A percentile compares a stretch with the other conserved stretches of the same genome.
These are phyloP conservation scores for Bombus sylvicola DNA, from an alignment of 1,140 invertebrate genomes.

Conservation along the genomic window DNA sequence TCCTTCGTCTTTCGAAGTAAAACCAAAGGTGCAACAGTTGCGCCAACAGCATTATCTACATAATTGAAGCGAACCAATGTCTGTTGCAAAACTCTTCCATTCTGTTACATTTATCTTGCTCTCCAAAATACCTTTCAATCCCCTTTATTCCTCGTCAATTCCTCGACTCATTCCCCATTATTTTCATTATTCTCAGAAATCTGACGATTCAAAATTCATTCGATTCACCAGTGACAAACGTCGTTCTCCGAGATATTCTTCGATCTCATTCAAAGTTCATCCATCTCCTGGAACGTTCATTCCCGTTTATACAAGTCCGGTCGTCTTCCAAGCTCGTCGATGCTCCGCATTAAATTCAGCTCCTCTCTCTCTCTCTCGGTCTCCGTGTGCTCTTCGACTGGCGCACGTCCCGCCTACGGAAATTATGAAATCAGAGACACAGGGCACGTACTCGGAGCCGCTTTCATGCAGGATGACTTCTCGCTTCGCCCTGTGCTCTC, in stretches of 20 bases:
- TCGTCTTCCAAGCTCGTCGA: slow-evolving; percentile 48
- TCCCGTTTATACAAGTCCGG: slow-evolving; percentile 53
- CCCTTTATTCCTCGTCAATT: too few species aligned
- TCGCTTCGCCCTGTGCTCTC: slow-evolving; percentile 24
- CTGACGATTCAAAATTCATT: slow-evolving; percentile 10
- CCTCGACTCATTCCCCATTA: not conserved
- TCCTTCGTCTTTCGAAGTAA: too few species aligned
- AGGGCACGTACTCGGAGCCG: slow-evolving; percentile 69
- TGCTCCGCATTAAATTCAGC: slow-evolving; percentile 49
- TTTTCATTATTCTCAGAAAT: not conserved
- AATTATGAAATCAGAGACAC: slow-evolving; percentile 79
- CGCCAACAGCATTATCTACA: too few species aligned
- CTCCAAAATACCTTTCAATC: too few species aligned
- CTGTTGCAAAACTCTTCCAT: too few species aligned
- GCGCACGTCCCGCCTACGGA: slow-evolving; percentile 73
- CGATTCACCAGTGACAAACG: slow-evolving; percentile 1
- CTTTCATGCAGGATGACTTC: slow-evolving; percentile 53
- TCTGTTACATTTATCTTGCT: too few species aligned
- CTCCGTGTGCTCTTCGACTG: slow-evolving; percentile 3
- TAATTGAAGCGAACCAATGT: too few species aligned
- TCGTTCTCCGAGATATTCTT: not conserved
- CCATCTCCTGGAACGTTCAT: slow-evolving; percentile 42
- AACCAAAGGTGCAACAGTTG: too few species aligned
- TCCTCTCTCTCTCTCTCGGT: slow-evolving; percentile 36
- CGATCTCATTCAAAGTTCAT: slow-evolving; percentile 42